Evolutionary conservation across 2,113 vertebrate genomes (phyloP), one percentile per base, ranked within the genome.

Genomic region (Corythoichthys intestinalis): DNA sequence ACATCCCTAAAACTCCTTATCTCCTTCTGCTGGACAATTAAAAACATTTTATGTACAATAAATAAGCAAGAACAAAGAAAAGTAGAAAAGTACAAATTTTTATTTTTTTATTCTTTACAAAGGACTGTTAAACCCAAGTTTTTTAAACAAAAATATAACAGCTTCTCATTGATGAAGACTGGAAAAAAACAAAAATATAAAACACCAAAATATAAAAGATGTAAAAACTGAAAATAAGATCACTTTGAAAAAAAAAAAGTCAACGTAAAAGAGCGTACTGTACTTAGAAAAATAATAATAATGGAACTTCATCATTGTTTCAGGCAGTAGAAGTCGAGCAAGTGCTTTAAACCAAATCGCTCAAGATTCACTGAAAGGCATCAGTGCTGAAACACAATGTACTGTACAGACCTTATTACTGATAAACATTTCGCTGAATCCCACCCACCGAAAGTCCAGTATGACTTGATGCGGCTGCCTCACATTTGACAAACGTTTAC

Each of bases 61-160:
- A 68, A 44, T 34, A 72, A n/a, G 53, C 73, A 72, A 70, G 6
- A 59, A 34, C 17, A 38, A 56, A 79, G 74, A 85, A 28, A 28
- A 79, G 85, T 94, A 95, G 93, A 96, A 96, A 97, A 96, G 93
- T 96, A 97, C 94, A 97, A 97, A 97, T 93, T 95, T 96, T 94
- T 44, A 44, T 93, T 94, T 94, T 82, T 94, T 81, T 74, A 70
- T 37, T 94, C 93, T 95, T 95, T 95, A 94, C 93, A 95, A 96
- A 96, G 94, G 94, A 93, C 91, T 91, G 89, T 89, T 88, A 75
- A 82, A 74, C 77, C 90, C 60, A 88, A 92, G 69, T 94, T 93
- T 93, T 94, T 92, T 91, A 92, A 92, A 96, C 96, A 93, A 97
- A 97, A 96, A 96, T 96, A 96, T 94, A 96, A 96, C 94, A 94